These are phyloP conservation scores for Philhelius pedissequus DNA, from an alignment of 2,888 invertebrate species.

Conservation along the genomic window DNA sequence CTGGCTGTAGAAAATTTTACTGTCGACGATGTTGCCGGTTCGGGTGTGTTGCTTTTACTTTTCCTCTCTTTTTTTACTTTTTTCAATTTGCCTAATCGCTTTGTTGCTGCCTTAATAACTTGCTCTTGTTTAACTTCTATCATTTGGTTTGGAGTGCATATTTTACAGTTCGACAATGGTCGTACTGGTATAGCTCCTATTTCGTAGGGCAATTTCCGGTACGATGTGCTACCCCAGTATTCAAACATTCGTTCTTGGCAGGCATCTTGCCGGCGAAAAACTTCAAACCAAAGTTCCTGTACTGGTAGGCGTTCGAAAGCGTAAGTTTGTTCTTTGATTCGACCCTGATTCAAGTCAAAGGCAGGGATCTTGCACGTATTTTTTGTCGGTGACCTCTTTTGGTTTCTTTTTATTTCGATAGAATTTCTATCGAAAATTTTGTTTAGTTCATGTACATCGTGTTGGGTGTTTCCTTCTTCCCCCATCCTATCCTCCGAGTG, in stretches of 20 bases:
- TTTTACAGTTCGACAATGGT: constrained; percentile 80
- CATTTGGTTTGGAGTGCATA: constrained; percentile 75
- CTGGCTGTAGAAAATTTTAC: constrained; percentile 38
- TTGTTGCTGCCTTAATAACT: constrained; percentile 70
- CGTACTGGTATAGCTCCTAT: constrained; percentile 83
- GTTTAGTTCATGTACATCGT: constrained; percentile 49
- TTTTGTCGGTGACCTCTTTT: neutral
- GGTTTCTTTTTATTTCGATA: neutral
- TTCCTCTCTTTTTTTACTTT: constrained; percentile 44
- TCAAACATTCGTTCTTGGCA: constrained; percentile 83
- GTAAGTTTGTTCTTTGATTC: constrained; percentile 72
- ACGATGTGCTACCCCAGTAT: constrained; percentile 77
- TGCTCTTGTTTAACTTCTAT: constrained; percentile 77
- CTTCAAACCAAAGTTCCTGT: constrained; percentile 88
- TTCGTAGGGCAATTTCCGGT: constrained; percentile 85
- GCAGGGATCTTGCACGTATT: constrained; percentile 34
- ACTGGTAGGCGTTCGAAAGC: constrained; percentile 86
- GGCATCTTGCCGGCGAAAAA: constrained; percentile 87
- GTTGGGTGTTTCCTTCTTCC: constrained; percentile 70
- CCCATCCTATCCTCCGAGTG: constrained; percentile 79
- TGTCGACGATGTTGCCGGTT: constrained; percentile 51
- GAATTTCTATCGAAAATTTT: constrained; percentile 60
- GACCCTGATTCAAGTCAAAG: constrained; percentile 73
- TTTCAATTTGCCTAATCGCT: constrained; percentile 37
- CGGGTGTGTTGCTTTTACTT: constrained; percentile 72